A percentile compares a stretch with the other conserved stretches of the same genome.
Conservation (phyloP, 2,113 vertebrate genomes). For the Cyprinodon tularosa region DNA sequence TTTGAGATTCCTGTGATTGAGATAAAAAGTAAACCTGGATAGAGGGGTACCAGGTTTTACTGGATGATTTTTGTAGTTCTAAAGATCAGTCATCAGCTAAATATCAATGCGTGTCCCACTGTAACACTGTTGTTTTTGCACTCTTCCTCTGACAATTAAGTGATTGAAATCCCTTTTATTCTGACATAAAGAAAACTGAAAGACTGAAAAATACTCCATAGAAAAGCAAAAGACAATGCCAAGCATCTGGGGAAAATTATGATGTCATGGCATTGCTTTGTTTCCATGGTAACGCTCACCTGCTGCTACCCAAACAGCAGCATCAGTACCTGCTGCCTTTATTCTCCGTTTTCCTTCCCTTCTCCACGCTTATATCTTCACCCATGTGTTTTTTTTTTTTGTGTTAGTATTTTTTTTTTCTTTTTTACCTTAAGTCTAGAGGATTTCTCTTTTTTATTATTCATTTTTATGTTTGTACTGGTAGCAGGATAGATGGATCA, state of each 20-base stretch:
- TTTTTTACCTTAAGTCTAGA: background rate
- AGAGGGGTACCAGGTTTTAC: background rate
- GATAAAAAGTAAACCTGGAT: background rate
- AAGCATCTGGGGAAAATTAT: slow-evolving; percentile 37
- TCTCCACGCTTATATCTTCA: slow-evolving; percentile 1
- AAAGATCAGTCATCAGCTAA: no score
- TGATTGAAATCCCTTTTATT: slow-evolving; percentile 5
- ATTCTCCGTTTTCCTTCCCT: slow-evolving; percentile 14
- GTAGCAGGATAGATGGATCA: slow-evolving; percentile 18
- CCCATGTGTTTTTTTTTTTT: background rate
- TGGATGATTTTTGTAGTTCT: background rate
- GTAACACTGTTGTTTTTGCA: no score
- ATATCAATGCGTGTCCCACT: no score
- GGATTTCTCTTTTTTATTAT: background rate
- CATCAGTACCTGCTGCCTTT: slow-evolving; percentile 28
- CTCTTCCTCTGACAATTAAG: no score
- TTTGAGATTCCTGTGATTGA: no score
- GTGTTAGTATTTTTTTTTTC: background rate
- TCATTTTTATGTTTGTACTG: slow-evolving; percentile 9
- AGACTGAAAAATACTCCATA: slow-evolving; percentile 13
- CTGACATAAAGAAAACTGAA: slow-evolving; percentile 29
- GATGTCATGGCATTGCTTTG: slow-evolving; percentile 67
- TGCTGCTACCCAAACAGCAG: slow-evolving; percentile 51
- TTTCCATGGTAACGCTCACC: slow-evolving; percentile 74
- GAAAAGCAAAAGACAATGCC: slow-evolving; percentile 34